phyloP scores from a whole-genome alignment of 2,113 vertebrate species.

The Tyto alba region DNA sequence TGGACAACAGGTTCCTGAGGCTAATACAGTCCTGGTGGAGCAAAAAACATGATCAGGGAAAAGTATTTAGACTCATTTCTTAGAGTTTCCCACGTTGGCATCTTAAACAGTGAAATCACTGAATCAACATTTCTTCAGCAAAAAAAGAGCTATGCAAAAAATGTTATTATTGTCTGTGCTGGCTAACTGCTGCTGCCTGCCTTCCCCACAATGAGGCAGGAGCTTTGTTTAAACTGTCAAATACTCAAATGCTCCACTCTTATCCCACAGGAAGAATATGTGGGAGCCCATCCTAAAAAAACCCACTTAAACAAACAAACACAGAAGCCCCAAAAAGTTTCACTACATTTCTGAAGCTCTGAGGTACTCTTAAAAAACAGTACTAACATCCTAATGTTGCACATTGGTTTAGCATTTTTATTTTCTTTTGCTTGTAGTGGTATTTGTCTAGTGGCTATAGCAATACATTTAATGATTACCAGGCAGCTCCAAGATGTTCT shows the following conservation, averaged over 20 bases:
- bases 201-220: background rate
- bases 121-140: background rate
- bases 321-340: background rate
- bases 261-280: background rate
- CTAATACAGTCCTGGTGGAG: background rate
- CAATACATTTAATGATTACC: background rate
- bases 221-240: background rate
- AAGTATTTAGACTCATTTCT: background rate
- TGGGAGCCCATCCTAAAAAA: background rate
- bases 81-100: background rate
- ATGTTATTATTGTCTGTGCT: background rate
- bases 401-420: background rate
- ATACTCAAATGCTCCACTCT: background rate
- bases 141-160: background rate
- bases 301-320: background rate
- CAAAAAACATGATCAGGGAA: background rate
- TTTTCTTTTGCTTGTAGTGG: background rate
- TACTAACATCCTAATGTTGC: background rate
- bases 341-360: background rate
- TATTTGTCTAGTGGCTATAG: background rate
- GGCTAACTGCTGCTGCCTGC: background rate
- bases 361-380: background rate
- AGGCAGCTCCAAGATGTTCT: constrained; percentile 9
- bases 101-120: background rate
- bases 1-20: background rate